Evolutionary conservation across 2,113 vertebrate species (phyloP).

Genomic region (Tiliqua scincoides): DNA sequence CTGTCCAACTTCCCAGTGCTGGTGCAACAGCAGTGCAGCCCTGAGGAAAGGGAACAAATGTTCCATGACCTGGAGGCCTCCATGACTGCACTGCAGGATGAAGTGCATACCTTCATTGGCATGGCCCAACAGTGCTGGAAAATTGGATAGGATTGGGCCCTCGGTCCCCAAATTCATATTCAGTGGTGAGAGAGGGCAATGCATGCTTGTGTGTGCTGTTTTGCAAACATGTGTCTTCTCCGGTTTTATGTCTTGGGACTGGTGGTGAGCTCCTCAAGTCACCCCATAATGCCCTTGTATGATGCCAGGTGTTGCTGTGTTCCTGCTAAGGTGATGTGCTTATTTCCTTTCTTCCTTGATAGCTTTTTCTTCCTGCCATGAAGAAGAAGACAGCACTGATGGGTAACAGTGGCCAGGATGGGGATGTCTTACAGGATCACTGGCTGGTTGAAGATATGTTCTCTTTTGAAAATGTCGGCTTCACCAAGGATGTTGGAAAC

Average conservation of each 20-base stretch:
- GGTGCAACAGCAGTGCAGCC: too few relatives aligned
- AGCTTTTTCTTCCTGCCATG: conserved; percentile 93
- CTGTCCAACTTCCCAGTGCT: too few relatives aligned
- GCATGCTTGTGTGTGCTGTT: neutral
- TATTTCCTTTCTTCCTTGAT: conserved; percentile 4
- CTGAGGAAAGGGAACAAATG: too few relatives aligned
- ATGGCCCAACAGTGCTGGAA: too few relatives aligned
- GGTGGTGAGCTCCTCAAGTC: too few relatives aligned
- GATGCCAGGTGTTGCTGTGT: neutral
- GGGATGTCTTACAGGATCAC: conserved; percentile 87
- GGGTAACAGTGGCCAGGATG: conserved; percentile 74
- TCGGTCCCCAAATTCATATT: neutral
- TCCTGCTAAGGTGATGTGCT: neutral
- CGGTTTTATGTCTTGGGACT: neutral
- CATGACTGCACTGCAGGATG: too few relatives aligned
- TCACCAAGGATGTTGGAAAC: conserved; percentile 94
- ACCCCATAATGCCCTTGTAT: neutral
- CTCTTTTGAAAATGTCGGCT: conserved; percentile 95
- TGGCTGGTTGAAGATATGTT: conserved; percentile 96
- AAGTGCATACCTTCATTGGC: too few relatives aligned
- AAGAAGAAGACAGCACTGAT: conserved; percentile 85
- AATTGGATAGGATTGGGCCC: too few relatives aligned
- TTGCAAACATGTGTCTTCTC: too few relatives aligned
- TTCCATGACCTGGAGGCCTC: too few relatives aligned
- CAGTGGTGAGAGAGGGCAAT: too few relatives aligned